Evolutionary conservation across 2,888 invertebrate genomes (phyloP), one percentile per base, ranked within the genome.

Genomic region (Drosophila subsilvestris): DNA sequence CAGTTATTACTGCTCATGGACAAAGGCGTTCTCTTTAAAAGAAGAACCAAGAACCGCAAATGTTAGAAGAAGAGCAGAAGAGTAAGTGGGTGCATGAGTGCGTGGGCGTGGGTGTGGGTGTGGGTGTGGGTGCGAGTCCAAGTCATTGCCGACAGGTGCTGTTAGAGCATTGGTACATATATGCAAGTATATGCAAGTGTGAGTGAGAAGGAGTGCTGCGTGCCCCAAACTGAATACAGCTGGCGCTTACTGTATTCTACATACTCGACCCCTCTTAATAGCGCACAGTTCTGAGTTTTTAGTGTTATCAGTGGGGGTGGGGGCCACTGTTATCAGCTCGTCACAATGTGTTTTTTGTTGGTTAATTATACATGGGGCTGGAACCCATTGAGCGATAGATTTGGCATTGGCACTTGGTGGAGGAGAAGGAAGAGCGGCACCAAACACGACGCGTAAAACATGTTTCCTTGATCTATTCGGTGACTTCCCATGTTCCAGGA

Each of bases 1-100:
- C 42, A 66, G 75, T 79, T 86, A 75, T 62, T 70, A 59, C 48
- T 68, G 67, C 61, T 58, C 63, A 81, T 60, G 65, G 58, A 48
- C 56, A 72, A 63, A 63, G 14, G 14, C 37, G 14, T 37, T 37
- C 37, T 5, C 2, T 42, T 12, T 44, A 29, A 56, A 76, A 65
- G 65, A 48, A 55, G 45, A 65, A 25, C n/a, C n/a, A 56, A 51
- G 56, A 49, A 49, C 22, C 37, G 37, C 37, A 37, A 37, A 5
- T 37, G 14, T 6, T 27, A 12, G 37, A 50, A 10, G 49, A 54
- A 49, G 53, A 43, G 37, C 14, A n/a, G 37, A 10, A 9, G 17
- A 43, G 43, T 9, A 51, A 43, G 22, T 50, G 62, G 45, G 8
- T 22, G 67, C 20, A 53, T 43, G 32, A n/a, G 47, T n/a, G 43